A percentile compares a stretch with the other conserved stretches of the same genome.
Conservation (phyloP, 2,113 vertebrate genomes). For the Pluvianellus socialis region DNA sequence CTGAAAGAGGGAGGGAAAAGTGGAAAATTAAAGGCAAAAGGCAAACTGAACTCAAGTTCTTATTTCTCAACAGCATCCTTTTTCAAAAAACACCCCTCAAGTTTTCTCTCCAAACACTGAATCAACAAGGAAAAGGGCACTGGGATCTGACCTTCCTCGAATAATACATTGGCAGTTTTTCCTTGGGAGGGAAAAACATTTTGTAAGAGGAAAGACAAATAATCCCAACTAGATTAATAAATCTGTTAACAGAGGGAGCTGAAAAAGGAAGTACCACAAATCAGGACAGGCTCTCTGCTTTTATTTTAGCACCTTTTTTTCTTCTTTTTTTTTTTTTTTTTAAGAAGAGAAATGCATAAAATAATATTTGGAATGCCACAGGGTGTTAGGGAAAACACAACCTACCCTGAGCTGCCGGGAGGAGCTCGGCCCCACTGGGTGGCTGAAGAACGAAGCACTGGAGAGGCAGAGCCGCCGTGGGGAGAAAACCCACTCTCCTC, state of each 20-base stretch:
- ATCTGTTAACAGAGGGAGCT: background rate
- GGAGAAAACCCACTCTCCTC: background rate
- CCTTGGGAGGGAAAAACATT: conserved; percentile 24
- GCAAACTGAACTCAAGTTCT: conserved; percentile 7
- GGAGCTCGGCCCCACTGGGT: background rate
- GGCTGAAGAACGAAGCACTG: background rate
- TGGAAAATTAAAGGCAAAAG: background rate
- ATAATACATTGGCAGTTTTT: background rate
- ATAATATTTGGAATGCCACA: conserved; percentile 30
- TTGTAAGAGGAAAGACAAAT: conserved; percentile 36
- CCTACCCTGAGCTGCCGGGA: background rate
- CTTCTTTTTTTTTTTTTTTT: background rate
- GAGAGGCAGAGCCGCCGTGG: accelerated
- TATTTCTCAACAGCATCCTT: background rate
- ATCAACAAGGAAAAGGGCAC: conserved; percentile 15
- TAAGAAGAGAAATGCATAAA: background rate
- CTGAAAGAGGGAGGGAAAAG: background rate
- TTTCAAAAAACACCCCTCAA: background rate
- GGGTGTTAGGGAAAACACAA: background rate
- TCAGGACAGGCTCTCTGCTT: background rate
- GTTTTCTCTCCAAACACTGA: conserved; percentile 40
- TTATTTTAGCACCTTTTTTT: background rate
- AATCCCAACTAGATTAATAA: background rate
- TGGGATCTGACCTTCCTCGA: background rate
- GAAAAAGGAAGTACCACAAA: background rate